Evolutionary conservation across 53 echinoderm and acorn worm species (phyloP).

Genomic region (Mesocentrotus franciscanus): DNA sequence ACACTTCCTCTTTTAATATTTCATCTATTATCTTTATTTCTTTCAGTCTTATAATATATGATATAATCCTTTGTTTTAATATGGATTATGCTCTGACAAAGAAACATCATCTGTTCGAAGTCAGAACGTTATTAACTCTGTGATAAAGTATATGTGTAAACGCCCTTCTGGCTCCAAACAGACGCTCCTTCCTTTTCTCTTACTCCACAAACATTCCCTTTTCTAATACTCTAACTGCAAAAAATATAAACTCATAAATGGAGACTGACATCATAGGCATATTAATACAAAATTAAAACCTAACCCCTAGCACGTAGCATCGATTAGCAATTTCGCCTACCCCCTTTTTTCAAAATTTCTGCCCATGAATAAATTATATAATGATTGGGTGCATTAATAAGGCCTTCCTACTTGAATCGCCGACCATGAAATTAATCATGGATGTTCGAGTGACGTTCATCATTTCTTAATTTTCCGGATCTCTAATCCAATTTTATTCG

Average conservation of each 20-base stretch:
- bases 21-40: too few relatives aligned
- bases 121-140: too few relatives aligned
- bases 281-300: not conserved
- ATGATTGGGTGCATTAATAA: not conserved
- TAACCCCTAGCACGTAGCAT: not conserved
- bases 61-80: too few relatives aligned
- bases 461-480: not conserved
- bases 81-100: too few relatives aligned
- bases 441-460: not conserved
- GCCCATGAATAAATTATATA: slow-evolving; percentile 5
- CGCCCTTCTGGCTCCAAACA: too few relatives aligned
- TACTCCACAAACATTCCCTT: too few relatives aligned
- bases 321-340: not conserved
- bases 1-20: too few relatives aligned
- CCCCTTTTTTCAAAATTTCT: not conserved
- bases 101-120: too few relatives aligned
- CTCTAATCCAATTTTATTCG: not conserved
- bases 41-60: too few relatives aligned
- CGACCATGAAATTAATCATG: not conserved
- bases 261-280: not conserved
- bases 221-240: too few relatives aligned
- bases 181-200: too few relatives aligned
- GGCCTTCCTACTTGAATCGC: not conserved
- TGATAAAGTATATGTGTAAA: too few relatives aligned
- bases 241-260: not conserved